Evolutionary conservation across 2,888 invertebrate species (phyloP).

Genomic region (Cheilosia variabilis): DNA sequence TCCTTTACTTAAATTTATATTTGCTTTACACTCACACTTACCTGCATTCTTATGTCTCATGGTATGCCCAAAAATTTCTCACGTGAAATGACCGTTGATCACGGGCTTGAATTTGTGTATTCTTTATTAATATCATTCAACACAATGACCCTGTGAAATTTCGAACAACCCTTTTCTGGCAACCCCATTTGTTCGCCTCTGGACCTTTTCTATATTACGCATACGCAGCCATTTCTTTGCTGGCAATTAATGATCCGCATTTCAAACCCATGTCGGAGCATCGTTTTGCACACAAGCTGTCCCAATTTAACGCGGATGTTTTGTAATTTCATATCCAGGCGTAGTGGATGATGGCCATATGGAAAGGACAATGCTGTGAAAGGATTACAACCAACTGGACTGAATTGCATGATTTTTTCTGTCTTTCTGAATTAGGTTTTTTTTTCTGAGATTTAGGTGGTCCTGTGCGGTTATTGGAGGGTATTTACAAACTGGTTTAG

Average conservation of each 20-base stretch:
- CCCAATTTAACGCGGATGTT: constrained; percentile 46
- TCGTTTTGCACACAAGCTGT: constrained; percentile 55
- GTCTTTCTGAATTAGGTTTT: constrained; percentile 31
- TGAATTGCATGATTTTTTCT: constrained; percentile 34
- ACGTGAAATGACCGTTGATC: no score
- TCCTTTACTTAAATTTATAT: no score
- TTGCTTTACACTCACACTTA: no score
- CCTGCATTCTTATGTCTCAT: no score
- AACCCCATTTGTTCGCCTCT: constrained; percentile 52
- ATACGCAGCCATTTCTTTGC: constrained; percentile 25
- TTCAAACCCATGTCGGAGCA: constrained; percentile 11
- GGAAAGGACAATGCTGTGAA: constrained; percentile 43
- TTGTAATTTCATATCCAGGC: constrained; percentile 32
- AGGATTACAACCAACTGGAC: constrained; percentile 56
- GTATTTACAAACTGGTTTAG: constrained; percentile 61
- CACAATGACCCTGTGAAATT: constrained; percentile 68
- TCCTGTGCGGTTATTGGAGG: constrained; percentile 55
- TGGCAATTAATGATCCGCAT: constrained; percentile 32
- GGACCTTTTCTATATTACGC: constrained; percentile 45
- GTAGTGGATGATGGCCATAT: constrained; percentile 45
- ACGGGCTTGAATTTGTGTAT: no score
- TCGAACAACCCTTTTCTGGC: constrained; percentile 37
- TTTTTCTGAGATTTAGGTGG: constrained; percentile 42
- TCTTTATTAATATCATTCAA: constrained; percentile 24
- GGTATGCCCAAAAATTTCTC: no score